phyloP scores from a whole-genome alignment of 1,140 invertebrate genomes.

The Calephelis virginiensis region DNA sequence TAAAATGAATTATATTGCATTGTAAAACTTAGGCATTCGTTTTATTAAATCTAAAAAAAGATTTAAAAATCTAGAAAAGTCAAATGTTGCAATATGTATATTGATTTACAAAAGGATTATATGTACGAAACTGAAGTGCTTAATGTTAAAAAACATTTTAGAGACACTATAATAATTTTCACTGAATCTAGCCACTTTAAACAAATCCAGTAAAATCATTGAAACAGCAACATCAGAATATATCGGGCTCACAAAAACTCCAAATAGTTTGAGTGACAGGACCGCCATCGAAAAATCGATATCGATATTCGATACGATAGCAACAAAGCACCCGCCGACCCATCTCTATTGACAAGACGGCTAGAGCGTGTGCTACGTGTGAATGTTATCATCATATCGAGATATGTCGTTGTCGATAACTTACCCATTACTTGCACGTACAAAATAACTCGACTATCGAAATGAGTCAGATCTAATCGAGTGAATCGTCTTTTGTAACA shows the following conservation, averaged over 20 bases:
- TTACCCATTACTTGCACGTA: slow-evolving; percentile 65
- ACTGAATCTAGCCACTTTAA: background rate
- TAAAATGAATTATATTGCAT: too few species aligned
- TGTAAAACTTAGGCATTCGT: too few species aligned
- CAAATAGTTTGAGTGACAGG: slow-evolving; percentile 72
- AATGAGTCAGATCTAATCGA: slow-evolving; percentile 51
- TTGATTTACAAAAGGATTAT: too few species aligned
- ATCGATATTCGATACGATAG: slow-evolving; percentile 63
- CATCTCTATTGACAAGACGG: slow-evolving; percentile 66
- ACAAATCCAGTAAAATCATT: background rate
- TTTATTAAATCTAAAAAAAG: too few species aligned
- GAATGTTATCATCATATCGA: slow-evolving; percentile 73
- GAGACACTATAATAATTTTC: background rate
- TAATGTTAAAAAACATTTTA: too few species aligned
- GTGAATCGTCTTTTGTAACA: slow-evolving; percentile 34
- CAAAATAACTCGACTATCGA: slow-evolving; percentile 53
- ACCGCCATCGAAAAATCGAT: slow-evolving; percentile 70
- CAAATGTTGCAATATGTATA: too few species aligned
- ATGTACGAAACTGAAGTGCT: too few species aligned
- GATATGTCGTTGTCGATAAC: slow-evolving; percentile 62
- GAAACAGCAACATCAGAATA: slow-evolving; percentile 45
- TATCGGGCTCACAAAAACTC: slow-evolving; percentile 60
- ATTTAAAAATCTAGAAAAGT: too few species aligned
- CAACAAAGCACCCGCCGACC: slow-evolving; percentile 67
- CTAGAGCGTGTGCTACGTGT: slow-evolving; percentile 74